These are phyloP conservation scores for Melanotus villosus DNA, from an alignment of 2,888 invertebrate species.

Conservation along the genomic window DNA sequence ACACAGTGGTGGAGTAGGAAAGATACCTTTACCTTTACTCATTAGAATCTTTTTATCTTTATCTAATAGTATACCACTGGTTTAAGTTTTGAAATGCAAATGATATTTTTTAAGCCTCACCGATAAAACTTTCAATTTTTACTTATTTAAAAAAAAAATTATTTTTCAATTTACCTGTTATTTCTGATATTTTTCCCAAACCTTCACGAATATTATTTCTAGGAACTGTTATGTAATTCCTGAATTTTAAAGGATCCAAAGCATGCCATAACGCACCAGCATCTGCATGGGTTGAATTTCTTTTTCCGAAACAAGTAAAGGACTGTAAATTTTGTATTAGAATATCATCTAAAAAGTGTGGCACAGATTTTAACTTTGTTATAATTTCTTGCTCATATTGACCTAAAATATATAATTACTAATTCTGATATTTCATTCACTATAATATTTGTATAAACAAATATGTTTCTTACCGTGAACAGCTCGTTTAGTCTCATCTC, in stretches of 20 bases:
- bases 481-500: conserved; percentile 79
- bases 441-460: neutral
- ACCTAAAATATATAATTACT: conserved; percentile 53
- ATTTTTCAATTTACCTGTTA: too few species aligned
- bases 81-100: too few species aligned
- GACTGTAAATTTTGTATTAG: conserved; percentile 66
- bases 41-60: too few species aligned
- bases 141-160: too few species aligned
- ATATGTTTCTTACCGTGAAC: conserved; percentile 70
- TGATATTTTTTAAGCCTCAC: too few species aligned
- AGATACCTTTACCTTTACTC: too few species aligned
- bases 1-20: too few species aligned
- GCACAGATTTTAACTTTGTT: conserved; percentile 63
- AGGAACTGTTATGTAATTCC: conserved; percentile 61
- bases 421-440: too few species aligned
- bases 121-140: too few species aligned
- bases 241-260: conserved; percentile 60
- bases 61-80: too few species aligned
- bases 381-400: conserved; percentile 65
- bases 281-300: conserved; percentile 6
- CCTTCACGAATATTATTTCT: conserved; percentile 66
- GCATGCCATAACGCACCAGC: conserved; percentile 41
- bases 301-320: conserved; percentile 60
- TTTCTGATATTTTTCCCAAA: conserved; percentile 74
- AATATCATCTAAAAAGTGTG: conserved; percentile 66